These are phyloP conservation scores for Anser cygnoides DNA, from an alignment of 2,113 vertebrate species.

Conservation along the genomic window DNA sequence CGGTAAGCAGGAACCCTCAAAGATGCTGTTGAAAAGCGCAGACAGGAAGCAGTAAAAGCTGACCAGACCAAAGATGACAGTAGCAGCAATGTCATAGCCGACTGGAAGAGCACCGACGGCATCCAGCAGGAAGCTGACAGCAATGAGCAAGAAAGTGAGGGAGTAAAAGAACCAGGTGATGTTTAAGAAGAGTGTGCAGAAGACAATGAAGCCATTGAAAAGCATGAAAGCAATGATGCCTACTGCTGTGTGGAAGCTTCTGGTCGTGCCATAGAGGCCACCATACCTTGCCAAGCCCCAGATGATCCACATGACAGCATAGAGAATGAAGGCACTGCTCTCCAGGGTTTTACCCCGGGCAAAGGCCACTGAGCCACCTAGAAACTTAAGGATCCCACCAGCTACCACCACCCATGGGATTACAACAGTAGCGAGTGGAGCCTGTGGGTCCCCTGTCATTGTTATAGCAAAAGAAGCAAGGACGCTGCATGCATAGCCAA, in stretches of 20 bases:
- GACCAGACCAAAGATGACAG: constrained; percentile 85
- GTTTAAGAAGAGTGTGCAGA: constrained; percentile 81
- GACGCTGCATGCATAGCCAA: constrained; percentile 82
- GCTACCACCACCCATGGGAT: constrained; percentile 87
- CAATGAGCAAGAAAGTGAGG: constrained; percentile 82
- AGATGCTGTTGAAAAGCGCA: constrained; percentile 79
- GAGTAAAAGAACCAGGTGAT: constrained; percentile 83
- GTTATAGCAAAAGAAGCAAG: constrained; percentile 85
- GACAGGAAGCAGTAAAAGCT: constrained; percentile 90
- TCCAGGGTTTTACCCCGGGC: constrained; percentile 89
- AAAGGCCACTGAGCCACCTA: constrained; percentile 83
- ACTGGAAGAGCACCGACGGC: constrained; percentile 75
- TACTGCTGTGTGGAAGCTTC: constrained; percentile 78
- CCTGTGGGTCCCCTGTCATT: constrained; percentile 52
- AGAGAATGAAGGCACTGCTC: constrained; percentile 86
- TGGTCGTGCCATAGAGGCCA: constrained; percentile 75
- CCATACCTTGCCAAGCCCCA: constrained; percentile 85
- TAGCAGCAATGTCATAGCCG: constrained; percentile 84
- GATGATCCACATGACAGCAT: constrained; percentile 86
- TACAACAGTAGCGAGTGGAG: constrained; percentile 76
- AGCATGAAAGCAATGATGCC: constrained; percentile 86
- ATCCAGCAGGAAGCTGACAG: constrained; percentile 87
- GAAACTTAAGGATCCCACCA: constrained; percentile 81
- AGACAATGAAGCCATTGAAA: constrained; percentile 83
- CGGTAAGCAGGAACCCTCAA: constrained; percentile 81